Evolutionary conservation across 2,888 invertebrate species (phyloP).

Genomic region (Actias luna): DNA sequence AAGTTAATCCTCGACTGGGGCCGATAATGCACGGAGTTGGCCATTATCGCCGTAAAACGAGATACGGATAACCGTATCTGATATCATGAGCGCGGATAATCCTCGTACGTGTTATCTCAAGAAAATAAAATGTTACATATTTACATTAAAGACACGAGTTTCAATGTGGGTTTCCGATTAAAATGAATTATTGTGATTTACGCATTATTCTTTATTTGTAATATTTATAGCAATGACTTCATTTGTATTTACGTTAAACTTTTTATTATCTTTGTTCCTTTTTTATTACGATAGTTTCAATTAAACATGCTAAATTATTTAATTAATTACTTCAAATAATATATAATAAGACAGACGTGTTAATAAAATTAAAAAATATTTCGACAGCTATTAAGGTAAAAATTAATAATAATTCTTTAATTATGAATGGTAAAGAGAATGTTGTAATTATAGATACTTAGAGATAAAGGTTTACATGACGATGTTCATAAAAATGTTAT

Average conservation of each 20-base stretch:
- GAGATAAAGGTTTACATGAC: conserved; percentile 22
- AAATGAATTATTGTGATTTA: conserved; percentile 8
- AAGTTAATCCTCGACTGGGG: conserved; percentile 53
- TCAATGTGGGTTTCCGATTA: conserved; percentile 7
- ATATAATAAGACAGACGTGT: no score
- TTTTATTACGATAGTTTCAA: no score
- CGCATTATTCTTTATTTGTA: conserved; percentile 15
- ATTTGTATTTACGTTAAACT: background rate
- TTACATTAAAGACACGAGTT: conserved; percentile 39
- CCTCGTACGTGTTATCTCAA: conserved; percentile 45
- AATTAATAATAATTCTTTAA: background rate
- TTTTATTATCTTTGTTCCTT: background rate
- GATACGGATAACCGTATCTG: conserved; percentile 36
- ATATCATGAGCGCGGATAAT: conserved; percentile 44
- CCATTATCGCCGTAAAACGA: conserved; percentile 39
- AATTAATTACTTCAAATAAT: no score
- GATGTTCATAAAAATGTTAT: conserved; percentile 38
- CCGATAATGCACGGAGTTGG: conserved; percentile 58
- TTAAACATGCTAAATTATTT: background rate
- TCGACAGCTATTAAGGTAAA: no score
- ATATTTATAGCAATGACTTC: background rate
- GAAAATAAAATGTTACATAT: conserved; percentile 23
- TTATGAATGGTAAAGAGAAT: background rate
- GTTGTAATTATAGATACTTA: background rate
- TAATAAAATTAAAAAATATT: no score